Evolutionary conservation across 2,888 invertebrate species (phyloP).

Genomic region (Epinotia ramella): DNA sequence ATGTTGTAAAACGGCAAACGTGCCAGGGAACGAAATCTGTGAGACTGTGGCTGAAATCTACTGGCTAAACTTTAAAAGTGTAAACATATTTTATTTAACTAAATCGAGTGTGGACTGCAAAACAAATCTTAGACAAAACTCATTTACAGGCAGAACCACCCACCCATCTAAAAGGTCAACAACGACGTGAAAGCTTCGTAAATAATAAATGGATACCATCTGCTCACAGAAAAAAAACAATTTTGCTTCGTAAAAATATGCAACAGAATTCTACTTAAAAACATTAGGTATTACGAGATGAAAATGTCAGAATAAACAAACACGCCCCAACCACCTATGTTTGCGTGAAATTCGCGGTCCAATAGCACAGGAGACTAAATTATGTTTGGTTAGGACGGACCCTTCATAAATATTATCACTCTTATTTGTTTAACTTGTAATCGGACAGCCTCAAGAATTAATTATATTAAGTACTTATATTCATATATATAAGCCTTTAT

Average conservation of each 20-base stretch:
- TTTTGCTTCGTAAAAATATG: slow-evolving; percentile 29
- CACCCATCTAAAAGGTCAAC: slow-evolving; percentile 25
- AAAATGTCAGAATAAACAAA: slow-evolving; percentile 37
- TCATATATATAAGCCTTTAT: slow-evolving; percentile 17
- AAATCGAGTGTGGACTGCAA: slow-evolving; percentile 22
- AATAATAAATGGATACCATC: slow-evolving; percentile 42
- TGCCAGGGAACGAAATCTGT: neutral
- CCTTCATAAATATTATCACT: slow-evolving; percentile 58
- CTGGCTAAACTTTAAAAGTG: neutral
- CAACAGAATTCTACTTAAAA: slow-evolving; percentile 20
- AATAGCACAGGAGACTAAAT: slow-evolving; percentile 54
- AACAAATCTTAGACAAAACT: slow-evolving; percentile 32
- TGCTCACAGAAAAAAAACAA: slow-evolving; percentile 32
- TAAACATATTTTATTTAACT: slow-evolving; percentile 16
- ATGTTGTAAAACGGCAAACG: too few relatives aligned
- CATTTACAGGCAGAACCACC: slow-evolving; percentile 17
- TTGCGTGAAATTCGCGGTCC: slow-evolving; percentile 46
- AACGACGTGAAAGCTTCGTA: slow-evolving; percentile 22
- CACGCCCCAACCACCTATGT: slow-evolving; percentile 33
- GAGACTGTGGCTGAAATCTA: neutral
- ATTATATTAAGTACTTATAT: slow-evolving; percentile 44
- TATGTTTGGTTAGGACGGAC: slow-evolving; percentile 61
- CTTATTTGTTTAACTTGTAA: slow-evolving; percentile 55
- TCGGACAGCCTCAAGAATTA: slow-evolving; percentile 45
- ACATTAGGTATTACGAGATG: slow-evolving; percentile 27